Evolutionary conservation across 1,140 invertebrate genomes (phyloP).

Genomic region (Trichonephila inaurata): DNA sequence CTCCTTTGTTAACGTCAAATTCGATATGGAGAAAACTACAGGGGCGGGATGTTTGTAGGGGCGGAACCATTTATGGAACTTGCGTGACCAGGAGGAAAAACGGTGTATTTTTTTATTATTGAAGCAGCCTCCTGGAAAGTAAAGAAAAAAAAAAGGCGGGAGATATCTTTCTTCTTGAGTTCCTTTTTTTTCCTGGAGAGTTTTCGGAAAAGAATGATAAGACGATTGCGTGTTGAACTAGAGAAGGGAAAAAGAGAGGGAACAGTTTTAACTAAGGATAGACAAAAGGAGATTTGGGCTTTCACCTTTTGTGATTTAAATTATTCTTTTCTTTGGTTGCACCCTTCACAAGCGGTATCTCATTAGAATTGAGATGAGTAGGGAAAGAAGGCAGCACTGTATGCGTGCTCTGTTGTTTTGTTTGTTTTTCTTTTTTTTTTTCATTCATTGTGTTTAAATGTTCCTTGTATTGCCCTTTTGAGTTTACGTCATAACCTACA

Average conservation of each 20-base stretch:
- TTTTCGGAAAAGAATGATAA: not conserved
- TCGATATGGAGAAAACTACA: constrained; percentile 21
- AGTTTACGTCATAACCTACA: too few relatives aligned
- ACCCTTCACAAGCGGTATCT: too few relatives aligned
- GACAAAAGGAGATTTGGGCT: not conserved
- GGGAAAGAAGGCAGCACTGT: too few relatives aligned
- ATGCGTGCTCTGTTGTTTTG: too few relatives aligned
- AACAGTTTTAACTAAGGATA: not conserved
- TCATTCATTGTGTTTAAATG: too few relatives aligned
- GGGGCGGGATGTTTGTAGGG: not conserved
- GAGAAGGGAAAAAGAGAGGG: not conserved
- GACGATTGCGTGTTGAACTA: not conserved
- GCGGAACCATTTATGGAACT: constrained; percentile 44
- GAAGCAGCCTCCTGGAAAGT: not conserved
- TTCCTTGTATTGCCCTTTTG: too few relatives aligned
- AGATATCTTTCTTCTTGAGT: constrained; percentile 7
- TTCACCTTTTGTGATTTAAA: not conserved
- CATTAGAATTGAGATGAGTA: too few relatives aligned
- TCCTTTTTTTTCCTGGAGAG: not conserved
- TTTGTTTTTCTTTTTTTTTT: too few relatives aligned
- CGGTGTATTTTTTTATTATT: constrained; percentile 43
- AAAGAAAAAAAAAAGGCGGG: not conserved
- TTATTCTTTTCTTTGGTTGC: not conserved
- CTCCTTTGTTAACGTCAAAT: constrained; percentile 61
- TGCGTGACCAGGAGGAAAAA: constrained; percentile 52